Conservation (phyloP, 2,113 vertebrate genomes). For the Leptobrachium leishanense region DNA sequence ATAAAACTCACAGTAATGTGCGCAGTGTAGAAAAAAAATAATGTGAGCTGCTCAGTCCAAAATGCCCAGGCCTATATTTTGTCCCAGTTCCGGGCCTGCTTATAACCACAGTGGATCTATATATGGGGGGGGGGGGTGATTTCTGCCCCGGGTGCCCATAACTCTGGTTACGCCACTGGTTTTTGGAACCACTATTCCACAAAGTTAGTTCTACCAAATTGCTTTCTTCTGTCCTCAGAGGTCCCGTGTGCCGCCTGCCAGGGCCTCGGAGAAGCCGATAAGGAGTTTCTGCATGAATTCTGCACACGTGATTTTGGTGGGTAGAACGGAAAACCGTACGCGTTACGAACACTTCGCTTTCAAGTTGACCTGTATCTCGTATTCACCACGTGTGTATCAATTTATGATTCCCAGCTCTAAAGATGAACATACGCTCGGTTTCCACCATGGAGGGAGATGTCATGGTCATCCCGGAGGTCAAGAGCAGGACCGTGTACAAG, state of each 20-base stretch:
- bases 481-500: slow-evolving; percentile 65
- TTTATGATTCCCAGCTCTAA: slow-evolving; percentile 61
- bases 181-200: too few species aligned
- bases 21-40: too few species aligned
- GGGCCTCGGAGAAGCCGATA: slow-evolving; percentile 1
- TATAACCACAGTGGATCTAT: too few species aligned
- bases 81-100: too few species aligned
- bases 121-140: too few species aligned
- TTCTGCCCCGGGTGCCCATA: too few species aligned
- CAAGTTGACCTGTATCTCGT: not conserved
- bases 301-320: slow-evolving; percentile 54
- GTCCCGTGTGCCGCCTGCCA: slow-evolving; percentile 33
- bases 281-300: slow-evolving; percentile 45
- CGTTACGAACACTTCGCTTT: not conserved
- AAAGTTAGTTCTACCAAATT: not conserved
- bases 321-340: not conserved
- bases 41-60: too few species aligned
- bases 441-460: slow-evolving; percentile 63
- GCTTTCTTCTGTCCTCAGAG: slow-evolving; percentile 22
- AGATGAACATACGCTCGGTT: slow-evolving; percentile 67
- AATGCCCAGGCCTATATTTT: too few species aligned
- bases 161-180: too few species aligned
- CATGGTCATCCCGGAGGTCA: slow-evolving; percentile 63
- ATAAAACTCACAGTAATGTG: too few species aligned
- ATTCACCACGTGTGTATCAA: not conserved